Conservation (phyloP, 2,888 invertebrate genomes). For the Hypomecis atomaria region DNA sequence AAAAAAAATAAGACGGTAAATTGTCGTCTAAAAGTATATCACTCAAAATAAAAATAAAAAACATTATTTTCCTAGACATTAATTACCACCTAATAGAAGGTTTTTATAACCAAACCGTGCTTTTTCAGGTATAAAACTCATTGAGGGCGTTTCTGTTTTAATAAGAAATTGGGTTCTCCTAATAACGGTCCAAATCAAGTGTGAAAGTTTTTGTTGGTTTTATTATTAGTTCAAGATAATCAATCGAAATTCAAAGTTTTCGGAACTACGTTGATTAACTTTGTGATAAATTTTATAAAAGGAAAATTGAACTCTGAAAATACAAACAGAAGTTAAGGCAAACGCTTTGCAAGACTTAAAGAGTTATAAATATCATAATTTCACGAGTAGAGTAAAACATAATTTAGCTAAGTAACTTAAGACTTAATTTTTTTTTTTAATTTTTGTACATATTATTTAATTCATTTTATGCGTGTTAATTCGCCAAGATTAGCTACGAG, state of each 20-base stretch:
- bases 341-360: not conserved
- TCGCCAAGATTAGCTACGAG: too few species aligned
- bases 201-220: conserved; percentile 68
- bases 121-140: conserved; percentile 54
- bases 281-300: not conserved
- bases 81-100: conserved; percentile 15
- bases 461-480: too few species aligned
- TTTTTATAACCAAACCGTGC: conserved; percentile 26
- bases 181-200: conserved; percentile 68
- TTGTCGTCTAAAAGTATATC: too few species aligned
- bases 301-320: not conserved
- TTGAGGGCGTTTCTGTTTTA: conserved; percentile 68
- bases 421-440: too few species aligned
- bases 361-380: not conserved
- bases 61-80: too few species aligned
- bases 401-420: too few species aligned
- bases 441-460: too few species aligned
- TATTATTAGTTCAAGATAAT: conserved; percentile 34
- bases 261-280: conserved; percentile 4
- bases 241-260: conserved; percentile 9
- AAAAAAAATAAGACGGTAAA: too few species aligned
- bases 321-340: conserved; percentile 2
- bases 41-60: too few species aligned
- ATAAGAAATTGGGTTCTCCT: conserved; percentile 65
- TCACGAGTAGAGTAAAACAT: too few species aligned